phyloP scores from a whole-genome alignment of 1,140 invertebrate genomes.

The Bombus polaris region DNA sequence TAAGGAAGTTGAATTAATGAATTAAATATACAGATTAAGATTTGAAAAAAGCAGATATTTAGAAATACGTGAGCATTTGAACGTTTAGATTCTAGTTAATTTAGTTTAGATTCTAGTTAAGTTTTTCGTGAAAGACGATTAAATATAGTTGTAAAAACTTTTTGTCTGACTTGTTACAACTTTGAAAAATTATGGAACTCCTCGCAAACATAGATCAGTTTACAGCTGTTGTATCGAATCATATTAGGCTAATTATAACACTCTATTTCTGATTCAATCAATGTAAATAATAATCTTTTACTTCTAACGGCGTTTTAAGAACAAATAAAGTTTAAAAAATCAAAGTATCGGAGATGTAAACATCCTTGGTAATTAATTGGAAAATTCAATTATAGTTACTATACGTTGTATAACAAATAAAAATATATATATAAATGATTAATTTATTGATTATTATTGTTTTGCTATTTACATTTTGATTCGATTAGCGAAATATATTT shows the following conservation, averaged over 20 bases:
- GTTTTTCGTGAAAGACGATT: not conserved
- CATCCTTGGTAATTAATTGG: constrained; percentile 30
- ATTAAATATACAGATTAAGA: not conserved
- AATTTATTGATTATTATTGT: not conserved
- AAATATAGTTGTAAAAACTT: constrained; percentile 33
- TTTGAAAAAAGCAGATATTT: not conserved
- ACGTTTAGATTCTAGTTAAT: constrained; percentile 1
- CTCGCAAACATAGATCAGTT: constrained; percentile 22
- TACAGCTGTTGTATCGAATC: constrained; percentile 22
- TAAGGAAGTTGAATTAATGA: not conserved
- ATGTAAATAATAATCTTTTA: constrained; percentile 47
- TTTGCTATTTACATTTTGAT: not conserved
- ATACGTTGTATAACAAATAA: constrained; percentile 42
- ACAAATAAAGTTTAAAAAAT: not conserved
- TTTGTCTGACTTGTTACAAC: constrained; percentile 25
- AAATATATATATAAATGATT: constrained; percentile 11
- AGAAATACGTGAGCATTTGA: not conserved
- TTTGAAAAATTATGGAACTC: constrained; percentile 14
- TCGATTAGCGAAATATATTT: not conserved
- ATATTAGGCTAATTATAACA: constrained; percentile 23
- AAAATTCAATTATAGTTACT: constrained; percentile 33
- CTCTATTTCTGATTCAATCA: constrained; percentile 34
- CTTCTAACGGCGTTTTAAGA: constrained; percentile 11
- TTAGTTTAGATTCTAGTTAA: constrained; percentile 15
- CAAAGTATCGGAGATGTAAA: not conserved